Conservation (phyloP, 2,888 invertebrate genomes). For the Campoplex capitator region DNA sequence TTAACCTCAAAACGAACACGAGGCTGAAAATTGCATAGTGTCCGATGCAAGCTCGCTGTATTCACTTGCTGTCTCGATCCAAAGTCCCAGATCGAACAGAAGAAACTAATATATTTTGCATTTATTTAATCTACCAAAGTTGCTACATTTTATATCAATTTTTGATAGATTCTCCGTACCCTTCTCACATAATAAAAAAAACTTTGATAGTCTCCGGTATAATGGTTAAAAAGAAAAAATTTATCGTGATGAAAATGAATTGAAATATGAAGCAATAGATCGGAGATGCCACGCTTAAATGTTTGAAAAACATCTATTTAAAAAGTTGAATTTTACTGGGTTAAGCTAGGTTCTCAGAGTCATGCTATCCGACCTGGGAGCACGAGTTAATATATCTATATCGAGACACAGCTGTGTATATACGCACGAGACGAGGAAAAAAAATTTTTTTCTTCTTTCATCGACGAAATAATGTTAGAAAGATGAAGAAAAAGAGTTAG, state of each 20-base stretch:
- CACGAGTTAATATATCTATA: neutral
- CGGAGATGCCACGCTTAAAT: neutral
- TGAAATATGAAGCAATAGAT: neutral
- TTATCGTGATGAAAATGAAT: neutral
- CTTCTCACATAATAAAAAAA: neutral
- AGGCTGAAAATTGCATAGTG: conserved; percentile 35
- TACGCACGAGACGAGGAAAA: neutral
- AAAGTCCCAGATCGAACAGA: neutral
- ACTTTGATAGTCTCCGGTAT: neutral
- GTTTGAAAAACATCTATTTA: neutral
- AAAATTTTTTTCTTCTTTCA: neutral
- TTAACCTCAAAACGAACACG: conserved; percentile 69
- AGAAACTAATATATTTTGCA: neutral
- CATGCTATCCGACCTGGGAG: neutral
- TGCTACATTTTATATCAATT: neutral
- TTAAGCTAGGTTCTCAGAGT: neutral
- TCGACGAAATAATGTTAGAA: neutral
- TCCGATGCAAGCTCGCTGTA: neutral
- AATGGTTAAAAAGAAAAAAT: neutral
- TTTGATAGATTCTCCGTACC: neutral
- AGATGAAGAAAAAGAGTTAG: conserved; percentile 54
- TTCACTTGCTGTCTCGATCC: neutral
- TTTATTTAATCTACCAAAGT: neutral
- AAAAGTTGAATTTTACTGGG: neutral
- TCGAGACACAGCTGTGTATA: conserved; percentile 21